Percentiles rank a stretch among this genome's conserved stretches.
phyloP scores from a whole-genome alignment of 2,888 invertebrate species.

The Drosophila austrosaltans region DNA sequence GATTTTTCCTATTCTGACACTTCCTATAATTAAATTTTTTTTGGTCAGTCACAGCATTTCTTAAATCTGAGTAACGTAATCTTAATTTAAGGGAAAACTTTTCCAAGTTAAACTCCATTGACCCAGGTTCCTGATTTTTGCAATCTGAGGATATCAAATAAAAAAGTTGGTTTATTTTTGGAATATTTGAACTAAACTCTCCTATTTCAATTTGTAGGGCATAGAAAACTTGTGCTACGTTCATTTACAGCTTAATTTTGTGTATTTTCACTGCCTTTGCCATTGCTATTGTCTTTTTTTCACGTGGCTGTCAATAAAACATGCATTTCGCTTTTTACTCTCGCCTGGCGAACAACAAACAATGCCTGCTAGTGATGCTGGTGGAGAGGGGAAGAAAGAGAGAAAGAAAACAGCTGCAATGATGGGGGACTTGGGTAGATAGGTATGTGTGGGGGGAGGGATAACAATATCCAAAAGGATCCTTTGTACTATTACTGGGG shows the following conservation, averaged over 20 bases:
- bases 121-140: no score
- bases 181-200: neutral
- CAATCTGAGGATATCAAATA: no score
- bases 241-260: constrained; percentile 22
- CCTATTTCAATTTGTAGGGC: neutral
- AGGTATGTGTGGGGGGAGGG: neutral
- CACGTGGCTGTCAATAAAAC: constrained; percentile 52
- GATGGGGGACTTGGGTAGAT: neutral
- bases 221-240: neutral
- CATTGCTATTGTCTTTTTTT: constrained; percentile 25
- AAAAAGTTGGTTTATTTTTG: no score
- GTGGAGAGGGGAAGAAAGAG: neutral
- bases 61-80: no score
- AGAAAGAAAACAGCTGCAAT: neutral
- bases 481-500: constrained; percentile 51
- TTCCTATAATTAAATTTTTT: no score
- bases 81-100: no score
- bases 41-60: no score
- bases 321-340: constrained; percentile 46
- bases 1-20: no score
- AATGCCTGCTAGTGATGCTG: constrained; percentile 7
- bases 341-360: constrained; percentile 10
- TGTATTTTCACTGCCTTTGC: constrained; percentile 6
- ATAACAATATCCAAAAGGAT: constrained; percentile 36
- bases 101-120: no score